Evolutionary conservation across 2,113 vertebrate species (phyloP).

Genomic region (Laticauda colubrina): DNA sequence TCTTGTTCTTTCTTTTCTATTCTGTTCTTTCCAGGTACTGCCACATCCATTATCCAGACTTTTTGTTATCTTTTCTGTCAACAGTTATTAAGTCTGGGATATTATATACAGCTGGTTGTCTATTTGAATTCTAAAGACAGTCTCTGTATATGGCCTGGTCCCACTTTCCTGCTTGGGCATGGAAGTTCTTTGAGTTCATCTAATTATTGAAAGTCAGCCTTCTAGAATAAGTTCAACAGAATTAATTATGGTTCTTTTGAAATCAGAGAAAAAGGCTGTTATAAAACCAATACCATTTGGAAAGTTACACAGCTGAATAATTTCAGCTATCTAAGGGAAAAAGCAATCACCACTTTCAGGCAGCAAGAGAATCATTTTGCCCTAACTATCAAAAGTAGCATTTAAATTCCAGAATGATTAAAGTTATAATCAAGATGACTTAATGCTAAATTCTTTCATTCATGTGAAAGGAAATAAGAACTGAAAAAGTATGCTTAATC

Average conservation of each 20-base stretch:
- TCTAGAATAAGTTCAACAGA: slow-evolving; percentile 11
- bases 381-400: slow-evolving; percentile 14
- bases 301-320: slow-evolving; percentile 33
- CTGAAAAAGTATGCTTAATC: slow-evolving; percentile 28
- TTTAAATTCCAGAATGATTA: slow-evolving; percentile 42
- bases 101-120: not conserved
- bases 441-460: slow-evolving; percentile 29
- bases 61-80: not conserved
- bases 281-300: slow-evolving; percentile 39
- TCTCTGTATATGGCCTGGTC: not conserved
- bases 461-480: slow-evolving; percentile 36
- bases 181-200: not conserved
- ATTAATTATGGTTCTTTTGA: not conserved
- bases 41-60: not conserved
- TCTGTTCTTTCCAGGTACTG: too few relatives aligned
- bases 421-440: slow-evolving; percentile 37
- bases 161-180: not conserved
- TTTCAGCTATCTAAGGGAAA: slow-evolving; percentile 30
- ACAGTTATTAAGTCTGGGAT: not conserved
- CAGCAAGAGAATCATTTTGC: slow-evolving; percentile 5
- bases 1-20: not conserved
- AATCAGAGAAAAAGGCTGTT: not conserved
- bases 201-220: not conserved
- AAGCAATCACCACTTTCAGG: slow-evolving; percentile 37
- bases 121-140: not conserved